Evolutionary conservation across 2,888 invertebrate genomes (phyloP).

Genomic region (Diogma glabrata): DNA sequence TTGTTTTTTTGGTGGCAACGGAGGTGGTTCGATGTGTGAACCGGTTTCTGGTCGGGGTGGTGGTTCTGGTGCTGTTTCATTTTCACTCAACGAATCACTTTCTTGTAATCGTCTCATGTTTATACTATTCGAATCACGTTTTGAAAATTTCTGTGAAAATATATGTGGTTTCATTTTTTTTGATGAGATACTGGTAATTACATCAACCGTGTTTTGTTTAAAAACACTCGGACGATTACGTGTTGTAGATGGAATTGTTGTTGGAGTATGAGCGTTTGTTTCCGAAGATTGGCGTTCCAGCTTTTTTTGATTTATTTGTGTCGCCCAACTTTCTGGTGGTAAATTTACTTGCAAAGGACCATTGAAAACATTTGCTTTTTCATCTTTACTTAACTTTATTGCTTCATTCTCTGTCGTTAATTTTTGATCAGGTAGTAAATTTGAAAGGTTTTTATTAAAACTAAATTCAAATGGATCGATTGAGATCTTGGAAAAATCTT

Average conservation of each 20-base stretch:
- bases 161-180: slow-evolving; percentile 37
- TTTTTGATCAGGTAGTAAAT: slow-evolving; percentile 24
- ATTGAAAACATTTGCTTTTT: slow-evolving; percentile 41
- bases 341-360: slow-evolving; percentile 57
- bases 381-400: slow-evolving; percentile 27
- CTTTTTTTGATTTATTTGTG: slow-evolving; percentile 33
- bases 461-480: slow-evolving; percentile 36
- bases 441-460: slow-evolving; percentile 19
- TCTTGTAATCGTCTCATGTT: slow-evolving; percentile 37
- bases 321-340: slow-evolving; percentile 46
- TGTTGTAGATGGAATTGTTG: slow-evolving; percentile 17
- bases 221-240: slow-evolving; percentile 25
- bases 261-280: slow-evolving; percentile 7
- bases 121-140: slow-evolving; percentile 34
- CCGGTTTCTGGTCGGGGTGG: slow-evolving; percentile 35
- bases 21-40: slow-evolving; percentile 53
- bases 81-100: slow-evolving; percentile 37
- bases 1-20: slow-evolving; percentile 60
- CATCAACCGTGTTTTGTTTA: slow-evolving; percentile 37
- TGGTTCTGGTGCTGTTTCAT: slow-evolving; percentile 35
- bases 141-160: slow-evolving; percentile 36
- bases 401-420: slow-evolving; percentile 26
- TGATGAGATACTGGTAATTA: slow-evolving; percentile 36
- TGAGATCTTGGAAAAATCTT: slow-evolving; percentile 30
- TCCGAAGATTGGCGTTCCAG: slow-evolving; percentile 8